These are phyloP conservation scores for Sialis lutaria DNA, from an alignment of 2,888 invertebrate genomes.

Conservation along the genomic window DNA sequence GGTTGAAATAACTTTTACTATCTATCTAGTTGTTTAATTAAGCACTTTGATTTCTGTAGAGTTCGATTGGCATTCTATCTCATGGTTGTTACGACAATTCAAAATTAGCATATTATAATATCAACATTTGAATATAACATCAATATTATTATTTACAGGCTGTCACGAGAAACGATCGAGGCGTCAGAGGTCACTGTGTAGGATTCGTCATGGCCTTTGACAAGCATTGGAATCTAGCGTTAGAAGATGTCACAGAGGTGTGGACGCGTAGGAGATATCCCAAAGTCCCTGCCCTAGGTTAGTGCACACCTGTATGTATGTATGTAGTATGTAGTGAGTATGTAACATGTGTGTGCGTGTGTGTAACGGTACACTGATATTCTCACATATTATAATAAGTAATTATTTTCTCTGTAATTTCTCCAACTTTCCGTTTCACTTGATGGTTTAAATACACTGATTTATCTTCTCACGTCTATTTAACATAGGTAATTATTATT, in stretches of 20 bases:
- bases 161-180: conserved; percentile 50
- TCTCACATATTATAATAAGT: neutral
- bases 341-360: no score
- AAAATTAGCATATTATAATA: no score
- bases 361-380: neutral
- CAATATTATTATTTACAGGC: conserved; percentile 32
- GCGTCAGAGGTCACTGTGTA: conserved; percentile 58
- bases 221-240: conserved; percentile 82
- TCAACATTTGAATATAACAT: no score
- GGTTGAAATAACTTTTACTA: no score
- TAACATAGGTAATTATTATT: no score
- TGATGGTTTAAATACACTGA: no score
- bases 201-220: conserved; percentile 78
- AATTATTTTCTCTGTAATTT: neutral
- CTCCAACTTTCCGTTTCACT: no score
- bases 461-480: no score
- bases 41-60: no score
- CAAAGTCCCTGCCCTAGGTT: conserved; percentile 45
- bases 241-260: conserved; percentile 66
- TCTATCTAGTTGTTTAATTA: no score
- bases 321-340: neutral
- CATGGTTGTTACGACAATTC: no score
- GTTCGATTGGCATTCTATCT: no score
- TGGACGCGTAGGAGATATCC: conserved; percentile 48
- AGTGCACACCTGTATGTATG: conserved; percentile 11